A percentile compares a stretch with the other conserved stretches of the same genome.
Evolutionary conservation across 2,888 invertebrate genomes (phyloP).

Genomic region (Drepanosiphum platanoidis): DNA sequence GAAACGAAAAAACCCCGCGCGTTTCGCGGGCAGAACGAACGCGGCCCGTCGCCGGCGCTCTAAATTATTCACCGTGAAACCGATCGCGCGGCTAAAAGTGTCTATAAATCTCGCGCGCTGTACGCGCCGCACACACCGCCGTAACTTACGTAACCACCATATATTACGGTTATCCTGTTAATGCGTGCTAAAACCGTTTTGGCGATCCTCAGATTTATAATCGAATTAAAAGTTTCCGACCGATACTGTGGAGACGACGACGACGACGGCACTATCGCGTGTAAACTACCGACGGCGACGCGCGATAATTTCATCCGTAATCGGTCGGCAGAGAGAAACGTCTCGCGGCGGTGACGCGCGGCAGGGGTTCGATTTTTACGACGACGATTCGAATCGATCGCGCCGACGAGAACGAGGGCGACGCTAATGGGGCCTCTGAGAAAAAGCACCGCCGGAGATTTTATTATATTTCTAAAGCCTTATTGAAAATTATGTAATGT

Average conservation of each 20-base stretch:
- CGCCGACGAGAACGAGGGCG: too few species aligned
- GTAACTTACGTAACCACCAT: not conserved
- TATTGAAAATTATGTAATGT: too few species aligned
- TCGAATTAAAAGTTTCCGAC: constrained; percentile 11
- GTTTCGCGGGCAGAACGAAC: not conserved
- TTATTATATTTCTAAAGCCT: too few species aligned
- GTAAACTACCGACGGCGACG: too few species aligned
- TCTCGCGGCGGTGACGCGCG: too few species aligned
- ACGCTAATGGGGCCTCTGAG: too few species aligned
- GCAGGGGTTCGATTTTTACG: too few species aligned
- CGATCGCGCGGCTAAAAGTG: constrained; percentile 4
- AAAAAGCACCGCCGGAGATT: too few species aligned
- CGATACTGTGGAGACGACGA: not conserved
- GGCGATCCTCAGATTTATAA: constrained; percentile 5
- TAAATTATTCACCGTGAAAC: constrained; percentile 21
- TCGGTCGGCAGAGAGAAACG: not conserved
- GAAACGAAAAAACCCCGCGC: not conserved
- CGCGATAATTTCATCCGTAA: not conserved
- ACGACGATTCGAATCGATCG: too few species aligned
- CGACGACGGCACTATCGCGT: too few species aligned
- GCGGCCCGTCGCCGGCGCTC: not conserved
- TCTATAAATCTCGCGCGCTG: constrained; percentile 16
- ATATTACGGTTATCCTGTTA: not conserved
- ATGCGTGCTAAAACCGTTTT: constrained; percentile 9
- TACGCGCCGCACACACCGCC: not conserved